Conservation (phyloP, 2,797 vertebrate genomes). For the Garrulus glandarius region DNA sequence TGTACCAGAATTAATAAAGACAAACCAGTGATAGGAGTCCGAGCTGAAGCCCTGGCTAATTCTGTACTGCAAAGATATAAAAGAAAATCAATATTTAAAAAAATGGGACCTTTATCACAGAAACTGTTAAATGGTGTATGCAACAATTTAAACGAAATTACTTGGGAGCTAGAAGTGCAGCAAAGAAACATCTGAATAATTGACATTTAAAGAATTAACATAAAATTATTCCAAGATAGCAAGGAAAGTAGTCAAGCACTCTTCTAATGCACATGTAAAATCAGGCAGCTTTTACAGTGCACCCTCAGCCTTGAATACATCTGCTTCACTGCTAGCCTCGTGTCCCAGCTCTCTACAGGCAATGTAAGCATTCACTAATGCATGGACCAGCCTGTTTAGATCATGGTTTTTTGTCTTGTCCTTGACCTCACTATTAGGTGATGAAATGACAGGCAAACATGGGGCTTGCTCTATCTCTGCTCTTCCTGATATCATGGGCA, state of each 20-base stretch:
- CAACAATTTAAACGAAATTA: conserved; percentile 41
- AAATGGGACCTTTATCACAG: background rate
- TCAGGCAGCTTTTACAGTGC: background rate
- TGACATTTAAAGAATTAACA: conserved; percentile 55
- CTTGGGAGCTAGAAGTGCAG: background rate
- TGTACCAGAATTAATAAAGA: conserved; percentile 56
- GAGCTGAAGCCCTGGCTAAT: background rate
- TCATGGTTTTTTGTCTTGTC: background rate
- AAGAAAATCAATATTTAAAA: conserved; percentile 23
- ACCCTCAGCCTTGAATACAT: background rate
- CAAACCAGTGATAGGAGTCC: background rate
- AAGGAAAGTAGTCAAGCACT: background rate
- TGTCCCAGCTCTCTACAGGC: background rate
- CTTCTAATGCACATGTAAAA: background rate
- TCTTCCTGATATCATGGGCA: background rate
- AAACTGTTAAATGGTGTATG: conserved; percentile 39
- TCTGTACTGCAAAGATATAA: background rate
- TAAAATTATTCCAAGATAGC: background rate
- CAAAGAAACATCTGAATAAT: conserved; percentile 4
- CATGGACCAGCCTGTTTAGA: background rate
- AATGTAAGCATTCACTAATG: background rate
- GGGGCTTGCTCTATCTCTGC: background rate
- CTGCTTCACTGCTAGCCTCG: background rate
- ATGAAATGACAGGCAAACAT: background rate
- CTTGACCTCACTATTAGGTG: background rate